Evolutionary conservation across 2,113 vertebrate species (phyloP).

Genomic region (Oncorhynchus kisutch): DNA sequence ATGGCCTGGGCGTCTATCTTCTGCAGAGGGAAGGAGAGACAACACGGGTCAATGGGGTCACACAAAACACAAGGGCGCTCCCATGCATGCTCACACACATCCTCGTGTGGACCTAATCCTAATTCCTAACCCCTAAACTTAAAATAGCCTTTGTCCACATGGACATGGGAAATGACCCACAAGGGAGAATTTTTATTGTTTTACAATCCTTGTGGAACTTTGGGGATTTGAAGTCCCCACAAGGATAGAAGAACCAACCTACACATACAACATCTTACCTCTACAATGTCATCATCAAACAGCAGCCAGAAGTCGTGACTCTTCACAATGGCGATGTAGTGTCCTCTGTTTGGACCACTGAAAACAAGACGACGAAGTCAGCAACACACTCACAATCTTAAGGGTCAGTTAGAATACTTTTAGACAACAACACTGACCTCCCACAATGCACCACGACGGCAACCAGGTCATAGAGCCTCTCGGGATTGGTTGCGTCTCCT

Average conservation of each 20-base stretch:
- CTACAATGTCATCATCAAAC: slow-evolving; percentile 96
- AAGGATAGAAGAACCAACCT: not conserved
- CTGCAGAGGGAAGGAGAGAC: slow-evolving; percentile 59
- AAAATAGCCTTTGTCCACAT: too few species aligned
- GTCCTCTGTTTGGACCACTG: slow-evolving; percentile 93
- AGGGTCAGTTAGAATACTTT: not conserved
- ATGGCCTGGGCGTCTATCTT: slow-evolving; percentile 99
- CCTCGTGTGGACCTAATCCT: too few species aligned
- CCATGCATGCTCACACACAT: not conserved
- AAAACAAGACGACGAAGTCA: slow-evolving; percentile 23
- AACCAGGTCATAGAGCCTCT: slow-evolving; percentile 93
- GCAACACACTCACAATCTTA: not conserved
- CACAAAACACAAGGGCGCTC: not conserved
- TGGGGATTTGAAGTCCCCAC: too few species aligned
- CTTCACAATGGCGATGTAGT: slow-evolving; percentile 98
- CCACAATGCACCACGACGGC: slow-evolving; percentile 96
- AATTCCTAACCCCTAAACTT: too few species aligned
- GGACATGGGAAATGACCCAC: too few species aligned
- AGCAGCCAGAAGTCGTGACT: slow-evolving; percentile 97
- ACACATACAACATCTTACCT: slow-evolving; percentile 78
- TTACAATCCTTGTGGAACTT: too few species aligned
- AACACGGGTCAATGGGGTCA: slow-evolving; percentile 11
- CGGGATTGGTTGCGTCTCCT: slow-evolving; percentile 89
- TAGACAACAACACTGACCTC: slow-evolving; percentile 72
- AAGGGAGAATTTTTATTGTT: too few species aligned